These are phyloP conservation scores for Drosophila sp. DNA, from an alignment of 1,140 invertebrate species.

Conservation along the genomic window DNA sequence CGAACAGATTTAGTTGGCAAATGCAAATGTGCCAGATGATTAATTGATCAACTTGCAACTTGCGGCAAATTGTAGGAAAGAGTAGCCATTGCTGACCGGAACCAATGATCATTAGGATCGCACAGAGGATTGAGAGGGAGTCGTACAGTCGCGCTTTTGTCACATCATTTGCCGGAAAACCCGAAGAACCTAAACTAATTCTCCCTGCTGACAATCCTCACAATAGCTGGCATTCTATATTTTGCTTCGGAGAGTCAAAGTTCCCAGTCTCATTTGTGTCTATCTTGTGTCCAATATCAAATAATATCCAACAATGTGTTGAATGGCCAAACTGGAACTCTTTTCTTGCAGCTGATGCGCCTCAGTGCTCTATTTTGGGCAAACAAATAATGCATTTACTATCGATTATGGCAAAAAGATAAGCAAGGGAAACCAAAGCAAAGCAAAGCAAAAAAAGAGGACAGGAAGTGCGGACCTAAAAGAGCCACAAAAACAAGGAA, in stretches of 20 bases:
- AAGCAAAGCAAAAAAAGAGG: not conserved
- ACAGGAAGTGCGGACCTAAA: conserved; percentile 44
- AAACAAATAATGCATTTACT: conserved; percentile 49
- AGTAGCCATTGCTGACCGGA: conserved; percentile 50
- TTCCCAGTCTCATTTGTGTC: not conserved
- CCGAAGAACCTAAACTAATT: conserved; percentile 56
- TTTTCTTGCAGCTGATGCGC: conserved; percentile 48
- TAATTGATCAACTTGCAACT: conserved; percentile 71
- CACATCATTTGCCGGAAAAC: conserved; percentile 43
- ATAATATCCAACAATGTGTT: conserved; percentile 3
- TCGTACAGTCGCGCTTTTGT: conserved; percentile 44
- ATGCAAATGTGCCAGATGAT: conserved; percentile 53
- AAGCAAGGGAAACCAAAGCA: conserved; percentile 44
- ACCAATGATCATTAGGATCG: conserved; percentile 71
- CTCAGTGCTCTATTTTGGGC: conserved; percentile 59
- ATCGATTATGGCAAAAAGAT: conserved; percentile 68
- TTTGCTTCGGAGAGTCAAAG: not conserved
- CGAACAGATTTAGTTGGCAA: conserved; percentile 30
- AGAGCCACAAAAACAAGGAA: conserved; percentile 9
- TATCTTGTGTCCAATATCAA: conserved; percentile 10
- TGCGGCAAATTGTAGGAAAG: conserved; percentile 58
- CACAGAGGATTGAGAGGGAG: not conserved
- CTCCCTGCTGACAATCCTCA: conserved; percentile 46
- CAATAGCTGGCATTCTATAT: conserved; percentile 23
- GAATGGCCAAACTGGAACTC: conserved; percentile 47